phyloP scores from a whole-genome alignment of 2,797 vertebrate species.

The Atherinosoma microstoma region DNA sequence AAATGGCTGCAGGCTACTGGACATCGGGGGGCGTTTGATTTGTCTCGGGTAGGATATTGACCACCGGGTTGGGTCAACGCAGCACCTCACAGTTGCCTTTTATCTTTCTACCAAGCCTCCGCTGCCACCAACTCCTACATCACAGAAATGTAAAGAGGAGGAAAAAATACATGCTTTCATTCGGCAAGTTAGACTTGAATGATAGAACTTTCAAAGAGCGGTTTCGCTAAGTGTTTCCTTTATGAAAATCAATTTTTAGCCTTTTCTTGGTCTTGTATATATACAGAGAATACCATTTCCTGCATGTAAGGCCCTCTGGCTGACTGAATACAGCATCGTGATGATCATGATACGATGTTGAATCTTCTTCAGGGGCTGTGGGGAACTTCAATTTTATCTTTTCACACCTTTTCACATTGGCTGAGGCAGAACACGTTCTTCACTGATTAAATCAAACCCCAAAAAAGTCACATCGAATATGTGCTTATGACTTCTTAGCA shows the following conservation, averaged over 20 bases:
- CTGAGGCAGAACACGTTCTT: neutral
- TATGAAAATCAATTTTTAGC: too few species aligned
- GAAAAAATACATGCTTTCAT: neutral
- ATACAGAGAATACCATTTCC: neutral
- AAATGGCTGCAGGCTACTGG: conserved; percentile 51
- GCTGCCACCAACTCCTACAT: neutral
- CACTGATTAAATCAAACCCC: conserved; percentile 11
- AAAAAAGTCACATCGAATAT: neutral
- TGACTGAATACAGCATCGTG: too few species aligned
- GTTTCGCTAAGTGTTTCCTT: too few species aligned
- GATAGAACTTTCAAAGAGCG: too few species aligned
- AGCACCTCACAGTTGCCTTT: conserved; percentile 38
- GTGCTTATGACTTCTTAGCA: conserved; percentile 15
- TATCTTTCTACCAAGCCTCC: conserved; percentile 25
- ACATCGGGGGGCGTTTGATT: conserved; percentile 57
- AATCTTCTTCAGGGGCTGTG: neutral
- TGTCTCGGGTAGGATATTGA: conserved; percentile 52
- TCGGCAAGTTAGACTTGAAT: neutral
- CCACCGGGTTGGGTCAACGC: conserved; percentile 49
- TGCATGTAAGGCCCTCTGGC: neutral
- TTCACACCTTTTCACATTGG: conserved; percentile 12
- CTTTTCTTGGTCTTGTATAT: neutral
- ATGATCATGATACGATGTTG: too few species aligned
- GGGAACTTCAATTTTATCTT: conserved; percentile 5
- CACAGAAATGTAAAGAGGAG: neutral